Conservation (phyloP, 30 jellyfish, hydroid and myxozoan species). For the Aurelia sp. region DNA sequence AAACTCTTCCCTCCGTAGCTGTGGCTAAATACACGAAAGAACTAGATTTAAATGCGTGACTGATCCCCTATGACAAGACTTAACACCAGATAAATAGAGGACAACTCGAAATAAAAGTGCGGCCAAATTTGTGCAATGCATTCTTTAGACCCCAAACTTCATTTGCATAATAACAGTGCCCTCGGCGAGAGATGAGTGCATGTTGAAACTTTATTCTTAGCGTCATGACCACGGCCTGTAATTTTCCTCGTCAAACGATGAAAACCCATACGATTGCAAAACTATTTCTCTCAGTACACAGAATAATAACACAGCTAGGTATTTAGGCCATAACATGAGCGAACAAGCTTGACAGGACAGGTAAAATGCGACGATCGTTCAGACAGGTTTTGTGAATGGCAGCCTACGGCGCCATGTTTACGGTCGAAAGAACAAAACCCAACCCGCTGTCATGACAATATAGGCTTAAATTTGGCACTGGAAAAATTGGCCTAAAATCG, state of each 20-base stretch:
- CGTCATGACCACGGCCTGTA: neutral
- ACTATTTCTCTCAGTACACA: neutral
- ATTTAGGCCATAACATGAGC: constrained; percentile 1
- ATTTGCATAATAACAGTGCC: constrained; percentile 20
- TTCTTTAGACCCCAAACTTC: constrained; percentile 32
- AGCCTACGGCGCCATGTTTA: constrained; percentile 54
- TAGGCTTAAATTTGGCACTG: neutral
- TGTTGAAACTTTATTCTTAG: neutral
- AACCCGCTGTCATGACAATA: constrained; percentile 44
- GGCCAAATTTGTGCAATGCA: neutral
- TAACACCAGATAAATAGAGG: no score
- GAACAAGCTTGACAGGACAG: neutral
- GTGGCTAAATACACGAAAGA: no score
- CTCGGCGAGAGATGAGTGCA: neutral
- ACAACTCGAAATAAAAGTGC: no score
- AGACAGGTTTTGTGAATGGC: neutral
- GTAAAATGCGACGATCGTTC: neutral
- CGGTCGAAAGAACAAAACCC: constrained; percentile 44
- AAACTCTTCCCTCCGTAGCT: no score
- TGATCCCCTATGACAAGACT: no score
- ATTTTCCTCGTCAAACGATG: neutral
- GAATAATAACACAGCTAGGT: neutral
- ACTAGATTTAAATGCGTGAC: no score
- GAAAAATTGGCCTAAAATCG: constrained; percentile 28
- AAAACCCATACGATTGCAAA: neutral